A percentile compares a stretch with the other conserved stretches of the same genome.
Evolutionary conservation across 2,113 vertebrate species (phyloP).

Genomic region (Noturus placidus): DNA sequence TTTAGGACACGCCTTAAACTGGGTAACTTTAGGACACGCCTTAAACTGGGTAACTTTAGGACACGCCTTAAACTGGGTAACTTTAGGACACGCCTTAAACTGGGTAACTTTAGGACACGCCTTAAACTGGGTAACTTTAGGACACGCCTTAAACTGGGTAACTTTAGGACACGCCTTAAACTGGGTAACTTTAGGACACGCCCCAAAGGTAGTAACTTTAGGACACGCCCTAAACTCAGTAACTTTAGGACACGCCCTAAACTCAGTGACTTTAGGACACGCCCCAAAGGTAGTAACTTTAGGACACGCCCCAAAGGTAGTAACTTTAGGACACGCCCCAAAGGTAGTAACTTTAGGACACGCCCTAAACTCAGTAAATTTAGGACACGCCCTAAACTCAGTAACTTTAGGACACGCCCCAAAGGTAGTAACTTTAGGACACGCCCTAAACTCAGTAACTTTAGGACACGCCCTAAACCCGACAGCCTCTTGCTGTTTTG

Average conservation of each 20-base stretch:
- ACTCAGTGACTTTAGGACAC: accelerated
- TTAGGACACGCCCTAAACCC: background rate
- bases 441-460: too few species aligned
- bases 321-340: too few species aligned
- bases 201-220: background rate
- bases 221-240: background rate
- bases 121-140: background rate
- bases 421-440: background rate
- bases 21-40: background rate
- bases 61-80: background rate
- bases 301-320: background rate
- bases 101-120: background rate
- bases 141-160: background rate
- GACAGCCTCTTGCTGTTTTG: background rate
- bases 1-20: background rate
- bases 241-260: background rate
- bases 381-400: background rate
- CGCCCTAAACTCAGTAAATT: background rate
- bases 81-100: background rate
- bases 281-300: too few species aligned
- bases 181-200: background rate
- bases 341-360: background rate
- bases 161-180: background rate
- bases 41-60: background rate
- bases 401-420: background rate